phyloP scores from a whole-genome alignment of 2,888 invertebrate species.

The Monopis laevigella region DNA sequence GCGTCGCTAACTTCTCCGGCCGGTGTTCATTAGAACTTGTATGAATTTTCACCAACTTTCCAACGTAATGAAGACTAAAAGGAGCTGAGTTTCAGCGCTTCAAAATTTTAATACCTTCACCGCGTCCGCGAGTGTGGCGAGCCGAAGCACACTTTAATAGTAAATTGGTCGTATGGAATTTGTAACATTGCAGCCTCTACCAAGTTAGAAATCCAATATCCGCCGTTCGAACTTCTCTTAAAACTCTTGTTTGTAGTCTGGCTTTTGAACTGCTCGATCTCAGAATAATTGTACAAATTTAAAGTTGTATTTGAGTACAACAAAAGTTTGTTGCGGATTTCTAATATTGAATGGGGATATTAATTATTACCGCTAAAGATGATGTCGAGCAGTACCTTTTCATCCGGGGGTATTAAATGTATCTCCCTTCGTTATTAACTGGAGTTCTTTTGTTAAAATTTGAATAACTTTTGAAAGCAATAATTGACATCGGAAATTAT shows the following conservation, averaged over 20 bases:
- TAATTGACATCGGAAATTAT: too few species aligned
- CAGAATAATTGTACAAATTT: constrained; percentile 2
- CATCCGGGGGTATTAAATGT: too few species aligned
- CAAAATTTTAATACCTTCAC: constrained; percentile 55
- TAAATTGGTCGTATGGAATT: constrained; percentile 43
- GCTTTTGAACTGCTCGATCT: constrained; percentile 35
- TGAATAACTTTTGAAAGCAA: too few species aligned
- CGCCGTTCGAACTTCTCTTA: constrained; percentile 39
- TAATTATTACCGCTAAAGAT: not conserved
- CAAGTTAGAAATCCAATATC: constrained; percentile 58
- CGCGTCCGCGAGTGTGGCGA: constrained; percentile 27
- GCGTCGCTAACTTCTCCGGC: constrained; percentile 43
- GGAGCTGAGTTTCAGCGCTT: constrained; percentile 60
- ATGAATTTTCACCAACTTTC: constrained; percentile 62
- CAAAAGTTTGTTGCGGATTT: not conserved
- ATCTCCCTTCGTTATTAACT: too few species aligned
- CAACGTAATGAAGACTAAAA: constrained; percentile 63
- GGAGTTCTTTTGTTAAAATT: too few species aligned
- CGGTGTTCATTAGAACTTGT: constrained; percentile 64
- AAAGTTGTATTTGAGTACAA: not conserved
- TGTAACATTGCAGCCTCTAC: constrained; percentile 25
- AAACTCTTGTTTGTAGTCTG: constrained; percentile 41
- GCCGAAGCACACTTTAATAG: constrained; percentile 35
- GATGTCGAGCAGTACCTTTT: too few species aligned
- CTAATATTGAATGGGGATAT: not conserved